Conservation (phyloP, 2,113 vertebrate species). For the Heterotis niloticus region DNA sequence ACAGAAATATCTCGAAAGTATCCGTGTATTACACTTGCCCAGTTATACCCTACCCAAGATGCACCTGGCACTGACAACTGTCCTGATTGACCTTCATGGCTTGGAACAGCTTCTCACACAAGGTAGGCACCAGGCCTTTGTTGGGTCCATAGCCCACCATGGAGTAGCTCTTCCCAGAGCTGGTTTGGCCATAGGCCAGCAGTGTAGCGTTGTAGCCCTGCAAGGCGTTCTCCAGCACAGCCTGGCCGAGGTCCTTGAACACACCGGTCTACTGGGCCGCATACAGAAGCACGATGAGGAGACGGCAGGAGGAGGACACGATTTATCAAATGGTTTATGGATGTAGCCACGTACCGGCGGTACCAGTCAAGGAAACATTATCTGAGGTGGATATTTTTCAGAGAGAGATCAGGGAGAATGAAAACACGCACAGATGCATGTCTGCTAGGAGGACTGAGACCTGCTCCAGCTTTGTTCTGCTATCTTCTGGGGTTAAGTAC, state of each 20-base stretch:
- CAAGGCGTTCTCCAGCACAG: constrained; percentile 66
- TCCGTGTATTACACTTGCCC: background rate
- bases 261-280: constrained; percentile 46
- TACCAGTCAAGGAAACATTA: background rate
- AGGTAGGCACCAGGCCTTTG: constrained; percentile 72
- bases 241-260: constrained; percentile 69
- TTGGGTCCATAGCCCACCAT: constrained; percentile 75
- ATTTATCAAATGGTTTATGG: background rate
- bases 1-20: background rate
- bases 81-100: constrained; percentile 59
- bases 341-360: background rate
- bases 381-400: background rate
- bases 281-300: constrained; percentile 42
- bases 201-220: constrained; percentile 76
- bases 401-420: too few species aligned
- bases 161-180: constrained; percentile 81
- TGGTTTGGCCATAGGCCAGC: constrained; percentile 72
- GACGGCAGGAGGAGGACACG: background rate
- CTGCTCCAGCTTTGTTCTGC: background rate
- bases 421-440: too few species aligned
- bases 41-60: background rate
- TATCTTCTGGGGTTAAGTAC: background rate
- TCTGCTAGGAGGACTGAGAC: background rate
- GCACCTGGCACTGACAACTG: constrained; percentile 69
- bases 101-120: constrained; percentile 73